Evolutionary conservation across 2,113 vertebrate genomes (phyloP), one percentile per base, ranked within the genome.

Genomic region (Malurus cyaneus): DNA sequence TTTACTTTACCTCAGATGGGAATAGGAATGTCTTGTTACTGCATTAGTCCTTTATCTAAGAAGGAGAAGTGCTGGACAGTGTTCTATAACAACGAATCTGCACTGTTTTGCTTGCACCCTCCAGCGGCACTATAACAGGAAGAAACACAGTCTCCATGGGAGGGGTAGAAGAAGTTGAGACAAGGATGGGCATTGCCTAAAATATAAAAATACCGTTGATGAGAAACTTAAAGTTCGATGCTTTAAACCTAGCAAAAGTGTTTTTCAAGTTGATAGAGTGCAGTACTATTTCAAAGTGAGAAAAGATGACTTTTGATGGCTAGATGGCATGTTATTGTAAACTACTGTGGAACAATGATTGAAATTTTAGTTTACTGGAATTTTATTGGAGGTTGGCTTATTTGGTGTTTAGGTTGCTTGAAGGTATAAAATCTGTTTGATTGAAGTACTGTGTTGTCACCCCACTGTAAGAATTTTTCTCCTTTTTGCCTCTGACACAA

Each of bases 11-110:
- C 52, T 89, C 80, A 77, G 28, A 74, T 24, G 29, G 52, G 61
- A 90, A 42, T 94, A 62, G 26, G 23, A 78, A 71, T 94, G 56
- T 77, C 66, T 84, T 94, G n/a, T 86, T 88, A 65, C 52, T 78
- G 47, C 42, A 24, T 31, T 67, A 26, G 41, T 65, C 20, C 66
- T 91, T 92, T 84, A 41, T 83, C 50, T 82, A n/a, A 49, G 60
- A 77, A 66, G 42, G 16, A 79, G 69, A 76, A 83, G 25, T 67
- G 57, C 83, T 88, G 91, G 50, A 71, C 62, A 59, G 19, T 4
- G 1, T 1, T 5, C 52, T 89, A 18, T 78, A 65, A 25, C 0
- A 53, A 14, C 0, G 19, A 73, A 25, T 77, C 76, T 95, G 39
- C 36, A 2, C 41, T 56, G 19, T 61, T 92, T 84, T 32, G 4